phyloP scores from a whole-genome alignment of 2,797 vertebrate species.

The Poeciliopsis paucimaculata region DNA sequence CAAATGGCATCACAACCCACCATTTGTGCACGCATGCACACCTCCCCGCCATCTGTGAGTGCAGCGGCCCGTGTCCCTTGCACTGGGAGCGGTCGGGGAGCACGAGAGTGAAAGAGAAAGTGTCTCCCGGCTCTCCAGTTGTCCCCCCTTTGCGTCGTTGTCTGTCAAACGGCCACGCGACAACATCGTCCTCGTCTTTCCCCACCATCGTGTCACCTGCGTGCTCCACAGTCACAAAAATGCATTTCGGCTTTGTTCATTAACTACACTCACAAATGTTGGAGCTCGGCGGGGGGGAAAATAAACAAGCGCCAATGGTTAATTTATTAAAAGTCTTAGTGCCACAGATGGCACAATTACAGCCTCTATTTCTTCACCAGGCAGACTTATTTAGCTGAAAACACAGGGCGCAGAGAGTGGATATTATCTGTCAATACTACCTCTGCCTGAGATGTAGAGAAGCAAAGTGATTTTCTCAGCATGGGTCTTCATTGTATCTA shows the following conservation, averaged over 20 bases:
- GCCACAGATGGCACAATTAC: slow-evolving; percentile 39
- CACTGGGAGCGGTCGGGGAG: slow-evolving; percentile 73
- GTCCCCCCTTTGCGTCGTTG: slow-evolving; percentile 60
- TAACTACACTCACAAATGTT: slow-evolving; percentile 32
- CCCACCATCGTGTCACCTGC: slow-evolving; percentile 32
- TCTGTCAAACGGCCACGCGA: slow-evolving; percentile 62
- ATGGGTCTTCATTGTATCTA: slow-evolving; percentile 6
- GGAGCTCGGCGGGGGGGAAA: slow-evolving; percentile 39
- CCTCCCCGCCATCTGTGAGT: slow-evolving; percentile 76
- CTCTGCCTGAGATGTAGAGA: slow-evolving; percentile 12
- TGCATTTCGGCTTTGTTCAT: slow-evolving; percentile 45
- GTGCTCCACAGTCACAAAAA: slow-evolving; percentile 23
- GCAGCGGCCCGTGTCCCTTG: slow-evolving; percentile 74
- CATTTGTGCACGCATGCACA: slow-evolving; percentile 37
- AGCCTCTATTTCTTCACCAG: slow-evolving; percentile 19
- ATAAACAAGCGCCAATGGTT: slow-evolving; percentile 57
- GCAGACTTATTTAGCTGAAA: slow-evolving; percentile 21
- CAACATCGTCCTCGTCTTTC: slow-evolving; percentile 45
- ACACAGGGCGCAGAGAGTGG: background rate
- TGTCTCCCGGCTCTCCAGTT: slow-evolving; percentile 66
- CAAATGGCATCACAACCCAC: slow-evolving; percentile 66
- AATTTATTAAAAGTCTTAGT: slow-evolving; percentile 45
- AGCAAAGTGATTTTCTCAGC: slow-evolving; percentile 8
- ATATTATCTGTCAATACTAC: slow-evolving; percentile 25
- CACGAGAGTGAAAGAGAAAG: slow-evolving; percentile 66